phyloP scores from a whole-genome alignment of 2,797 vertebrate species.

The Girardinus metallicus region DNA sequence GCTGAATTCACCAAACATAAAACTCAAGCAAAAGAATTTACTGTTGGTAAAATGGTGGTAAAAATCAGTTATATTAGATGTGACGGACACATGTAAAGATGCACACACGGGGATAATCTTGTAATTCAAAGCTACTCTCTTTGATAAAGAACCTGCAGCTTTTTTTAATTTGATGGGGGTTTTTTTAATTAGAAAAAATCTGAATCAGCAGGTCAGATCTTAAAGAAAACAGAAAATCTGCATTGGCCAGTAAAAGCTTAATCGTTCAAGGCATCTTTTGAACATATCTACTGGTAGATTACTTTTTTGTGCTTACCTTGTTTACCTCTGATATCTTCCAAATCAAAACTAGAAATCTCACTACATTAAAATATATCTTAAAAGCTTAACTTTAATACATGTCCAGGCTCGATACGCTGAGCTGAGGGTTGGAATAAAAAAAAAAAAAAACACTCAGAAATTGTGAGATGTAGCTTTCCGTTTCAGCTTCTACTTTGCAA shows the following conservation, averaged over 20 bases:
- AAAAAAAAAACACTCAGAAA: constrained; percentile 23
- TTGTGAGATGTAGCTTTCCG: constrained; percentile 39
- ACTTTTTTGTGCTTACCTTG: neutral
- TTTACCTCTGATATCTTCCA: neutral
- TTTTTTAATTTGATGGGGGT: neutral
- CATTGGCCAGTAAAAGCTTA: neutral
- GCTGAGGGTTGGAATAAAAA: neutral
- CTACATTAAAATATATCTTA: constrained; percentile 8
- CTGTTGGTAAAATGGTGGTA: neutral
- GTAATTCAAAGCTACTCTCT: neutral
- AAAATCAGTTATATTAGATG: neutral
- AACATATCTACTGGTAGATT: neutral
- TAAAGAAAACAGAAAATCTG: neutral
- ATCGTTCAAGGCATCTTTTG: neutral
- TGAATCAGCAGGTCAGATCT: neutral
- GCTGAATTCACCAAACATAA: neutral
- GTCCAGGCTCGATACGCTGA: constrained; percentile 25
- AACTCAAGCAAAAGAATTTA: neutral
- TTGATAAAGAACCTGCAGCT: neutral
- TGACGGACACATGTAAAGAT: neutral
- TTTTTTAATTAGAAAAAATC: neutral
- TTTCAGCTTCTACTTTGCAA: constrained; percentile 58
- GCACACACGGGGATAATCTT: neutral
- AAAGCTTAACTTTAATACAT: constrained; percentile 27
- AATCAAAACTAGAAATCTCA: constrained; percentile 11